phyloP scores from a whole-genome alignment of 2,888 invertebrate genomes.

The Drosophila monieri region DNA sequence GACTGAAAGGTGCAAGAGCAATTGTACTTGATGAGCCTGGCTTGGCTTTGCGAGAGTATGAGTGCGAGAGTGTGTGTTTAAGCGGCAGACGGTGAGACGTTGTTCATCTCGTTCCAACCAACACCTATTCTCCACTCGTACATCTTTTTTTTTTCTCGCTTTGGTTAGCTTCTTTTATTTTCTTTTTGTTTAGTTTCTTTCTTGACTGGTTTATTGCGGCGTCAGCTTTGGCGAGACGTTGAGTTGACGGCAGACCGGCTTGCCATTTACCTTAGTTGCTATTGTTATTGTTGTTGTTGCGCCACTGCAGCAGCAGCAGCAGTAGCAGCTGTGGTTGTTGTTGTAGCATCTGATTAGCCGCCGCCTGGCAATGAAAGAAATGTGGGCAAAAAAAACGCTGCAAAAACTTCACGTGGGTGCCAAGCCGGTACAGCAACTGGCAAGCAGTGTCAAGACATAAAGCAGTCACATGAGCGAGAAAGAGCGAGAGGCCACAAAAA shows the following conservation, averaged over 20 bases:
- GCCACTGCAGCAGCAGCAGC: conserved; percentile 18
- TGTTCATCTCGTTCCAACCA: background rate
- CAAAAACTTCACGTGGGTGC: conserved; percentile 41
- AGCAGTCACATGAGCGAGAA: background rate
- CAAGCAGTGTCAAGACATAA: background rate
- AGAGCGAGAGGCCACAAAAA: background rate
- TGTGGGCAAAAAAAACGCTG: conserved; percentile 32
- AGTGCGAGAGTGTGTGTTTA: conserved; percentile 4
- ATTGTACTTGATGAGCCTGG: conserved; percentile 28
- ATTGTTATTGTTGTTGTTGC: conserved; percentile 19
- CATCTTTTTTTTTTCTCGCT: conserved; percentile 18
- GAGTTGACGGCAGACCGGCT: conserved; percentile 4
- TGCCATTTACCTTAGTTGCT: conserved; percentile 4
- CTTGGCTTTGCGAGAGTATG: background rate
- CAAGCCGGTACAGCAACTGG: conserved; percentile 21
- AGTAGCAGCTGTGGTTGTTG: conserved; percentile 13
- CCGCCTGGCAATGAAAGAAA: conserved; percentile 43
- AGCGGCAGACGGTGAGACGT: conserved; percentile 27
- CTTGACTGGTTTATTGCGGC: conserved; percentile 53
- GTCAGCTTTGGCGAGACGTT: conserved; percentile 64
- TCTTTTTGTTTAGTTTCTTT: conserved; percentile 30
- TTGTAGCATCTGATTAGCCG: conserved; percentile 47
- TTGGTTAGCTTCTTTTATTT: conserved; percentile 16
- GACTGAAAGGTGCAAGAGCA: conserved; percentile 41
- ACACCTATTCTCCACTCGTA: conserved; percentile 1